phyloP scores from a whole-genome alignment of 2,113 vertebrate species.

The Lampris incognitus region DNA sequence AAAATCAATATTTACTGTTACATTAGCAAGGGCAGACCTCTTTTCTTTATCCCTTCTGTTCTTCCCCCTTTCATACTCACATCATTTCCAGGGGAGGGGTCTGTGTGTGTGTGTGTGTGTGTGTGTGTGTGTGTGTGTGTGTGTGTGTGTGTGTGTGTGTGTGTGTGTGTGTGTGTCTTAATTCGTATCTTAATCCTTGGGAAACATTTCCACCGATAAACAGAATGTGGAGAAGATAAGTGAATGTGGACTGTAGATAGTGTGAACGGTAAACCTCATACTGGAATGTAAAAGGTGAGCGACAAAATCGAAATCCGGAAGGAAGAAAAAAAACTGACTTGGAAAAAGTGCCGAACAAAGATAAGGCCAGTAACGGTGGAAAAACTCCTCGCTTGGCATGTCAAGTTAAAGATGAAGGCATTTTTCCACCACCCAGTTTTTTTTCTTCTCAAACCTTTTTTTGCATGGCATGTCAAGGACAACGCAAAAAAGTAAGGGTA shows the following conservation, averaged over 20 bases:
- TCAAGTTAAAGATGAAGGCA: too few species aligned
- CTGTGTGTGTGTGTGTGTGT: too few species aligned
- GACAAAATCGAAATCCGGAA: not conserved
- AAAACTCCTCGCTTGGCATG: too few species aligned
- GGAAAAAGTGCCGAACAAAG: too few species aligned
- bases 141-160: not conserved
- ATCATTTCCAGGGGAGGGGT: not conserved
- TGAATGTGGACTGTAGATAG: not conserved
- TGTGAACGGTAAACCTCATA: not conserved
- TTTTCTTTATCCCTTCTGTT: slow-evolving; percentile 36
- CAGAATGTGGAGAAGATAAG: slow-evolving; percentile 17
- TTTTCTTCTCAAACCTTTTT: too few species aligned
- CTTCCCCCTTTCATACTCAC: slow-evolving; percentile 5
- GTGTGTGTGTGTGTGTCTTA: slow-evolving; percentile 5
- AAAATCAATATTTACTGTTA: slow-evolving; percentile 77
- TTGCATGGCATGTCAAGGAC: too few species aligned
- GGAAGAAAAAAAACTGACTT: not conserved
- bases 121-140: too few species aligned
- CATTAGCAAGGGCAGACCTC: slow-evolving; percentile 66
- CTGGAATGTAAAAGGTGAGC: not conserved
- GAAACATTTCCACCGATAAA: slow-evolving; percentile 30
- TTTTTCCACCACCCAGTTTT: too few species aligned
- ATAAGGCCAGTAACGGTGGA: too few species aligned
- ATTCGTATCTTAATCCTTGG: not conserved
- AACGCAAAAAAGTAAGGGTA: too few species aligned